Evolutionary conservation across 2,113 vertebrate species (phyloP), one percentile per base, ranked within the genome.

Genomic region (Myiagra hebetior): DNA sequence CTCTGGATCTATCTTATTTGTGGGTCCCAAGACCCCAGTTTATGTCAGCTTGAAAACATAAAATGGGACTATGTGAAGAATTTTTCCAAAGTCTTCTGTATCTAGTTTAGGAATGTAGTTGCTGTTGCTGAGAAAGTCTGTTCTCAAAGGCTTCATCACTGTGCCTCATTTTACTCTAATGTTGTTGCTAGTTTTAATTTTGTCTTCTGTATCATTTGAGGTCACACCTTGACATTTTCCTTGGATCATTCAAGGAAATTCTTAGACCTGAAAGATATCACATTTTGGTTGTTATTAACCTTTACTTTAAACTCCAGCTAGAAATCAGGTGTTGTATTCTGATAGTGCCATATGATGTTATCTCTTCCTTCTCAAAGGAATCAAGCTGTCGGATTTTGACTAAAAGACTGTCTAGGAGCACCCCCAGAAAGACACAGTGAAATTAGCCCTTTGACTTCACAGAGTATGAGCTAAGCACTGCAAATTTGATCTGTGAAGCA

Each of bases 21-120:
- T 0, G 0, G 11, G 31, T 52, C 33, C 30, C 30, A 60, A 57
- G 5, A 90, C 3, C 3, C 15, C 22, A 10, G 10, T 31, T 87
- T 60, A 42, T n/a, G 6, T 56, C 62, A 64, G 20, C n/a, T 57
- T 57, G 42, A n/a, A 75, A 77, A 55, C 7, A 22, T 70, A 64
- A 83, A 79, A 50, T 49, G 8, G 3, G 22, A 78, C 19, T 41
- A 39, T 0, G 1, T 28, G 49, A 85, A 70, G 5, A 22, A 15
- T 23, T 52, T 69, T 87, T 77, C 17, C 24, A 20, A 35, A 68
- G 10, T 47, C n/a, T 73, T 14, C 57, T 60, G 2, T 56, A 27
- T 33, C 30, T 83, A 9, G 20, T 50, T 72, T 41, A 84, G 35
- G 17, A 83, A 53, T 41, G 18, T 49, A 60, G 17, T 8, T 81